Percentiles rank a stretch among this genome's conserved stretches.
Conservation (phyloP, 2,113 vertebrate species). For the Sapayoa aenigma region DNA sequence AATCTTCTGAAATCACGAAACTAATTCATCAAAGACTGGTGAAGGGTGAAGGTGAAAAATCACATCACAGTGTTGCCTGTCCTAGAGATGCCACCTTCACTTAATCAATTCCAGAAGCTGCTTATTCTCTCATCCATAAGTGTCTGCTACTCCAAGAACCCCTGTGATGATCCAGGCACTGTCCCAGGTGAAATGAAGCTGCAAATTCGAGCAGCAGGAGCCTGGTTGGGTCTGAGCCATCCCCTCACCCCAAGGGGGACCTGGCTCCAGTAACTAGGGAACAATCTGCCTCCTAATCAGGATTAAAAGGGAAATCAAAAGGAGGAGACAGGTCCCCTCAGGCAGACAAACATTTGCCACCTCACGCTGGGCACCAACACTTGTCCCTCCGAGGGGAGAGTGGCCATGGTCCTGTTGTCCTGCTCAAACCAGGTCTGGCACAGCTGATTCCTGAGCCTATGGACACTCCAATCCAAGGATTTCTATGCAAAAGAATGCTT, state of each 20-base stretch:
- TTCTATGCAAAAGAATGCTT: background rate
- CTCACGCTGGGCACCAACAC: accelerated
- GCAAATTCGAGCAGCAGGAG: background rate
- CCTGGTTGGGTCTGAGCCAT: background rate
- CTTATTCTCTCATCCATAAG: background rate
- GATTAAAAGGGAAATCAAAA: background rate
- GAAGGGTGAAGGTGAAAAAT: background rate
- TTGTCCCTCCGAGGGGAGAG: accelerated
- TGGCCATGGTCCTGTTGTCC: accelerated
- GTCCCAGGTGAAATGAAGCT: slow-evolving; percentile 38
- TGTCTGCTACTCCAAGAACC: background rate
- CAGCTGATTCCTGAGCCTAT: accelerated
- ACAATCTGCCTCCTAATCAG: background rate
- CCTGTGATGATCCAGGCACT: background rate
- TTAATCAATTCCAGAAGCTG: background rate
- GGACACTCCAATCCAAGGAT: background rate
- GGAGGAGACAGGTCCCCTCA: background rate
- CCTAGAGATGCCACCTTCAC: background rate
- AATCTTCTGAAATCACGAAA: background rate
- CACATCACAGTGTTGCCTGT: background rate
- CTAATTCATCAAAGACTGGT: background rate
- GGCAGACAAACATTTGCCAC: accelerated
- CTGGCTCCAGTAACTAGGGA: background rate
- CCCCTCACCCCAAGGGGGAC: background rate
- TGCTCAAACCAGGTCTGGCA: accelerated